Conservation (phyloP, 2,888 invertebrate species). For the Agrotis clavis region DNA sequence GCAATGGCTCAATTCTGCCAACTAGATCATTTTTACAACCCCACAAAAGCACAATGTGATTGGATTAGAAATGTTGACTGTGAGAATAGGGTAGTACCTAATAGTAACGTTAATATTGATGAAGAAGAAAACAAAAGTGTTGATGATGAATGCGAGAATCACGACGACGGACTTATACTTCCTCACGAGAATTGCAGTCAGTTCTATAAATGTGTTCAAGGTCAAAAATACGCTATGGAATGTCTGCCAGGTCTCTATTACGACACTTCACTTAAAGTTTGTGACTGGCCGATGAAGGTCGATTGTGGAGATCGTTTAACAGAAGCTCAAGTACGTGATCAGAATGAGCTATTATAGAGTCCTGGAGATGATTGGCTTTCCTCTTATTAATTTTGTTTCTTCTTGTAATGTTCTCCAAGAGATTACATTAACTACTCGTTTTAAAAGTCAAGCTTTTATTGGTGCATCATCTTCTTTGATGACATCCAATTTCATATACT, state of each 20-base stretch:
- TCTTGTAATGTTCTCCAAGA: background rate
- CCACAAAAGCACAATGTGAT: slow-evolving; percentile 64
- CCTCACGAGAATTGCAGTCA: slow-evolving; percentile 75
- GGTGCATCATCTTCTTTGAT: background rate
- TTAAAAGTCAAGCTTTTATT: background rate
- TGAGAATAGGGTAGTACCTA: slow-evolving; percentile 53
- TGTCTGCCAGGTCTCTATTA: slow-evolving; percentile 69
- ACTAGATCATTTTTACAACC: slow-evolving; percentile 60
- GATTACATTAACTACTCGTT: background rate
- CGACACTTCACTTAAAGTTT: slow-evolving; percentile 65
- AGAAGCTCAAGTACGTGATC: slow-evolving; percentile 33
- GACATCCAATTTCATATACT: background rate
- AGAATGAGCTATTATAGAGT: background rate
- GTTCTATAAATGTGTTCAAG: slow-evolving; percentile 73
- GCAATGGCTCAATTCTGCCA: slow-evolving; percentile 63
- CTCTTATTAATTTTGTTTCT: background rate
- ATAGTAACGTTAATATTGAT: background rate
- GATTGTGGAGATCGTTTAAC: slow-evolving; percentile 67
- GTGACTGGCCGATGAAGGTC: slow-evolving; percentile 76
- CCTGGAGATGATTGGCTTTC: background rate
- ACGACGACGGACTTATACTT: slow-evolving; percentile 67
- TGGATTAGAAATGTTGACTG: slow-evolving; percentile 68
- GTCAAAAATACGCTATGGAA: slow-evolving; percentile 59
- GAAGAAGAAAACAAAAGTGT: slow-evolving; percentile 27
- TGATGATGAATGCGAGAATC: slow-evolving; percentile 64